Evolutionary conservation across 2,888 invertebrate genomes (phyloP), one percentile per base, ranked within the genome.

Genomic region (Trisateles emortualis): DNA sequence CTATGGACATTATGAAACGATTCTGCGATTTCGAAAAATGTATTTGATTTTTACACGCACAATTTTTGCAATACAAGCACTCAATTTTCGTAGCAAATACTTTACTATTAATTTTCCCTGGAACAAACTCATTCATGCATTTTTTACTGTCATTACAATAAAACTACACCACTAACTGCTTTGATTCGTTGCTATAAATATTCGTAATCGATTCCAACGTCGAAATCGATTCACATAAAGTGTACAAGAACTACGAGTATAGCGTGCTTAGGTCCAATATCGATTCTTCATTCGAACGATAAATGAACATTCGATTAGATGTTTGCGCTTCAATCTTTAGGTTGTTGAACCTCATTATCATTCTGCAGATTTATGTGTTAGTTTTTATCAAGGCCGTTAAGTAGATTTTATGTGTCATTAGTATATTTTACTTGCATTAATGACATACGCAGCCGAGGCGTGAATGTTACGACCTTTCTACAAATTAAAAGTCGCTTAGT

Each of bases 231-330:
- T 41, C 35, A 13, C 40, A 35, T 45, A 14, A 40, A 35, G 22
- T 52, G 33, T 45, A 26, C 8, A 11, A 35, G 40, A 29, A n/a
- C 24, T 32, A n/a, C n/a, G n/a, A n/a, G n/a, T n/a, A 47, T 38
- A 43, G 39, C 39, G 33, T 53, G 39, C 16, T 35, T 41, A 30
- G 9, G 41, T 42, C 5, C 24, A 9, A 38, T 52, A 40, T 44
- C 29, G 33, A 40, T 48, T 40, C 19, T 14, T n/a, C 1, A 29
- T 35, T 41, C 11, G n/a, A 40, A n/a, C 39, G 40, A 33, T 44
- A 11, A 33, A 47, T n/a, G 19, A 8, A 17, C 9, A 43, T 36
- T 43, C 30, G 30, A 40, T 51, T 45, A 32, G 13, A 32, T 33
- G 32, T 29, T 39, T 52, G 32, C 38, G n/a, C 9, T 33, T 14